Conservation (phyloP, 2,113 vertebrate species). For the Podilymbus podiceps region DNA sequence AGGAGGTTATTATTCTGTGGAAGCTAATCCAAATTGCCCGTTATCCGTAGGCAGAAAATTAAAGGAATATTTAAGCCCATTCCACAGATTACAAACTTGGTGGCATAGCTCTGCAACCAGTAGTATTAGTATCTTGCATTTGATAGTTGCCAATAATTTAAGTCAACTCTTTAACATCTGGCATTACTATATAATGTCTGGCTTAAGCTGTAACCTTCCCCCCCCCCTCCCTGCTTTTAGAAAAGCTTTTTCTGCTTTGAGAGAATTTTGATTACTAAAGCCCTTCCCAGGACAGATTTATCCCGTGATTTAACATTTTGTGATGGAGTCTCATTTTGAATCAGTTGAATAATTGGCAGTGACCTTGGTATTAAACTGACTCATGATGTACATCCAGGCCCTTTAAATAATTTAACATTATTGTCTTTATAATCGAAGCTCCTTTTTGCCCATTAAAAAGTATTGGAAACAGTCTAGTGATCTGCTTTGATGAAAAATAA, state of each 20-base stretch:
- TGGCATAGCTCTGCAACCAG: constrained; percentile 28
- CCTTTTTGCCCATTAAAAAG: not conserved
- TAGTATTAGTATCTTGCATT: constrained; percentile 18
- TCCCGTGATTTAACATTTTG: constrained; percentile 29
- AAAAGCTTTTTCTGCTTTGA: constrained; percentile 25
- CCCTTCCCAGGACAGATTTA: constrained; percentile 29
- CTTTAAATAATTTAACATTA: constrained; percentile 2
- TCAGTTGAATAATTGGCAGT: constrained; percentile 38
- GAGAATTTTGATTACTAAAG: constrained; percentile 30
- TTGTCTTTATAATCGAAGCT: not conserved
- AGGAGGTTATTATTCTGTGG: constrained; percentile 15
- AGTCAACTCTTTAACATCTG: constrained; percentile 64
- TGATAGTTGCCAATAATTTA: constrained; percentile 53
- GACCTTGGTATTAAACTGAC: constrained; percentile 27
- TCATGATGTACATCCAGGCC: constrained; percentile 31
- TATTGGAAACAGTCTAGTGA: constrained; percentile 9
- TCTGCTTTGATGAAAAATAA: constrained; percentile 43
- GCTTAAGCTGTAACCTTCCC: constrained; percentile 5
- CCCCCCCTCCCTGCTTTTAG: too few species aligned
- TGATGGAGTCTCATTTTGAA: constrained; percentile 13
- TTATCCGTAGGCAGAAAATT: constrained; percentile 49
- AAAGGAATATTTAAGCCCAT: constrained; percentile 23
- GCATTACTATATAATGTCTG: constrained; percentile 51
- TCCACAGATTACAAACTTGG: constrained; percentile 6
- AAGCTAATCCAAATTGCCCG: constrained; percentile 43